Base-by-base conservation (phyloP, 2,888 invertebrate genomes). In the Caenorhabditis japonica region DNA sequence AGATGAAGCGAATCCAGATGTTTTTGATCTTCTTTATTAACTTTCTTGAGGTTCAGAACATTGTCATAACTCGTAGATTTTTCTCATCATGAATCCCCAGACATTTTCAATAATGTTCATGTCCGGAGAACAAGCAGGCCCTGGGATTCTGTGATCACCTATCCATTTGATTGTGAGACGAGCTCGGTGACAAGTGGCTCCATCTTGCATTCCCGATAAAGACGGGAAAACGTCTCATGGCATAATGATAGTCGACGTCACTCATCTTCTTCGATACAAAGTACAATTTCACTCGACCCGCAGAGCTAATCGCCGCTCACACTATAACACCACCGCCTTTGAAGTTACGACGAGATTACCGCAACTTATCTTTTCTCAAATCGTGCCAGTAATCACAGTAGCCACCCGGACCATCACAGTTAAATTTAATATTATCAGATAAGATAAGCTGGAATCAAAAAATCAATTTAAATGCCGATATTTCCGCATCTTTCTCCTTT, bases 351-450 rank as follows among this genome's bases (percentile, higher is more conserved):
- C 53, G 38, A 8, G 39, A 39, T 15, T 25, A 39, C 23, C 41
- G 53, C 17, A 39, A 25, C 39, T 25, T 39, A 0, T 56, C 44
- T 44, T 56, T 56, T 44, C 46, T 56, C 33, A 44, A 56, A 44
- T 56, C 46, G 21, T 33, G 56, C 56, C 56, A 56, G n/a, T 56
- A 56, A 39, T 39, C 15, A 30, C 17, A 13, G 34, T 36, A 56
- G 33, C 56, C 56, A 17, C 44, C 44, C 19, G 43, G 44, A 12
- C 33, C 56, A 56, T 43, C 56, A 17, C 56, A 56, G 23, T 33
- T 33, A n/a, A 43, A 44, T 21, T 56, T 56, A 17, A 44, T 56
- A 19, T 34, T 44, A 30, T 56, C 56, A 33, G 30, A 30, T 10
- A 56, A 56, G 30, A 56, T 21, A 44, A 56, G 19, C 56, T 53